Conservation (phyloP, 2,113 vertebrate species). For the Onychostoma macrolepis region DNA sequence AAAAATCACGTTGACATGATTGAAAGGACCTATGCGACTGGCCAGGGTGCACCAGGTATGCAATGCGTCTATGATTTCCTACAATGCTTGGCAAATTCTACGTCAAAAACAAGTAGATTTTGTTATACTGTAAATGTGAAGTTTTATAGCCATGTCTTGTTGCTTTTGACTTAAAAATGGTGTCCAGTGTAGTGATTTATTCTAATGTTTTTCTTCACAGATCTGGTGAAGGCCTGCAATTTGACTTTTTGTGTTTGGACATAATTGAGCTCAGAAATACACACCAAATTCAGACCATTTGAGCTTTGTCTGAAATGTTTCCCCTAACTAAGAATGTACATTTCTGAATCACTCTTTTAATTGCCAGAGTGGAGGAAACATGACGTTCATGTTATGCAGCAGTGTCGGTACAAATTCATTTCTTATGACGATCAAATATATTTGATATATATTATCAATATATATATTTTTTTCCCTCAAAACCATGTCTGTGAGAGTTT, state of each 20-base stretch:
- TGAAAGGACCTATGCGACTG: conserved; percentile 60
- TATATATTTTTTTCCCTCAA: neutral
- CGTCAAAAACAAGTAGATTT: neutral
- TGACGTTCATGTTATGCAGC: neutral
- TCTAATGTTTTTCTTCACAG: conserved; percentile 26
- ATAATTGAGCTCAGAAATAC: neutral
- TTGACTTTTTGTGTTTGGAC: too few relatives aligned
- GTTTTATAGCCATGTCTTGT: too few relatives aligned
- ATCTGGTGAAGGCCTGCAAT: conserved; percentile 42
- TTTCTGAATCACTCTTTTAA: neutral
- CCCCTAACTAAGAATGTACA: neutral
- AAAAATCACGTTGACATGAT: conserved; percentile 56
- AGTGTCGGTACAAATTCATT: neutral
- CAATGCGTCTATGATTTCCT: neutral
- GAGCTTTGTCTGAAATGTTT: neutral
- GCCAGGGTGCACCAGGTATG: conserved; percentile 70
- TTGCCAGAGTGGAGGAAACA: neutral
- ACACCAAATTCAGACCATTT: neutral
- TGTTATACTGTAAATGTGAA: neutral
- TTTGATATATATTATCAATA: too few relatives aligned
- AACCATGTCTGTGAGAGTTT: neutral
- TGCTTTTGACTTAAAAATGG: neutral
- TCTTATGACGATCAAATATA: neutral
- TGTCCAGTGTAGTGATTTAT: neutral
- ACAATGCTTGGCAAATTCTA: neutral